Evolutionary conservation across 92 coral and sea anemone genomes (phyloP).

Genomic region (Epizoanthus illoricatus): DNA sequence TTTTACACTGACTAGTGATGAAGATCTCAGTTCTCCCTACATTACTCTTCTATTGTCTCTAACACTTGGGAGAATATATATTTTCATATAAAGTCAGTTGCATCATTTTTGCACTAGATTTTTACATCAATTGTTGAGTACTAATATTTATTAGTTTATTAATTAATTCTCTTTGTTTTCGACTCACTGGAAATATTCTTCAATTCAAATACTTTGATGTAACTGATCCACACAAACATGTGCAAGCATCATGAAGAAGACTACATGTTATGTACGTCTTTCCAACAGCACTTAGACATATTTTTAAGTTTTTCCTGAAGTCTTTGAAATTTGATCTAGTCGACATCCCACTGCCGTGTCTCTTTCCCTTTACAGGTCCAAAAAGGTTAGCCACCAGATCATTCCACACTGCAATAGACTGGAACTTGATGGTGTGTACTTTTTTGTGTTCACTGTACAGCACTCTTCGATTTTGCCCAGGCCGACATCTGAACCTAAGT

Average conservation of each 20-base stretch:
- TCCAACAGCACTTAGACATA: slow-evolving; percentile 43
- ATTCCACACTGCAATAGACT: slow-evolving; percentile 2
- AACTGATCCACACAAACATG: slow-evolving; percentile 17
- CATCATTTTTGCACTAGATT: too few species aligned
- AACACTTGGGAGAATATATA: too few species aligned
- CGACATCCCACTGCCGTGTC: too few species aligned
- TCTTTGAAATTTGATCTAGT: too few species aligned
- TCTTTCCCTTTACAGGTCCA: slow-evolving; percentile 5
- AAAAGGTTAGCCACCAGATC: slow-evolving; percentile 8
- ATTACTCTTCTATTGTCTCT: too few species aligned
- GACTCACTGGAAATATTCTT: slow-evolving; percentile 3
- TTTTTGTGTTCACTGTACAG: slow-evolving; percentile 2
- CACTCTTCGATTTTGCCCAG: slow-evolving; percentile 7
- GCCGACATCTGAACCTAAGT: not conserved
- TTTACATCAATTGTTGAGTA: too few species aligned
- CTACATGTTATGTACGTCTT: slow-evolving; percentile 7
- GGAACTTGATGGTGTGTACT: slow-evolving; percentile 2
- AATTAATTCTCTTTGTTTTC: too few species aligned
- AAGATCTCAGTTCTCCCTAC: too few species aligned
- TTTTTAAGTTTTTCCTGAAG: slow-evolving; percentile 6
- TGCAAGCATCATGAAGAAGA: slow-evolving; percentile 12
- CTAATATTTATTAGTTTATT: too few species aligned
- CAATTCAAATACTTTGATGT: slow-evolving; percentile 2
- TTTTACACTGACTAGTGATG: too few species aligned
- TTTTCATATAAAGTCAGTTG: too few species aligned